Base-by-base conservation (phyloP, 2,797 vertebrate species). In the Sebastes nivosus region DNA sequence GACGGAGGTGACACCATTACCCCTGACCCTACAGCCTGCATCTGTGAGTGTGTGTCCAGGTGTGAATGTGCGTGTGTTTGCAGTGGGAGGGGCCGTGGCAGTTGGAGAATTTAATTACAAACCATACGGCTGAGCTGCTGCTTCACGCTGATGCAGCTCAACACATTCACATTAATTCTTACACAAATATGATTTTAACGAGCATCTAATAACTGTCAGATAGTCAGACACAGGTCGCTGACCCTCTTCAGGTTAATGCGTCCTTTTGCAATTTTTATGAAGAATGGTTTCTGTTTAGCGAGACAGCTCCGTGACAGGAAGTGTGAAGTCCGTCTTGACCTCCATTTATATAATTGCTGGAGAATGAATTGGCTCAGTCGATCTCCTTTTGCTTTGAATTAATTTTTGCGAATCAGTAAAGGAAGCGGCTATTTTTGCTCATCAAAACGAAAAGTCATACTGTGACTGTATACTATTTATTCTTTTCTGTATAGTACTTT, bases 1-100 rank as follows among this genome's bases (percentile, higher is more conserved):
- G 67, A 81, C 80, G 76, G 88, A 79, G 83, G 82, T 79, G 80
- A 85, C 84, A 86, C 83, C 86, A 91, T 92, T 89, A 93, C 80
- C 88, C 83, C 81, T 91, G 87, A 92, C 90, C 90, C 87, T 81
- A 80, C 76, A 85, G 87, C 86, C 57, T 75, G 22, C 64, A 34
- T 75, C 60, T 32, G 25, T 72, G 73, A 74, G 57, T 59, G 60
- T 58, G 60, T 50, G 74, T 77, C 67, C 42, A 66, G 61, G 77
- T 85, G 71, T 78, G 67, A 30, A 22, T 63, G 50, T 72, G 60
- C 29, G 34, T 55, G 67, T 63, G 20, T 10, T 57, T 61, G 38
- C 61, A 30, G 81, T 55, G 55, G 50, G 50, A 66, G n/a, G 52
- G 67, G 58, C 7, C 2, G 2, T 20, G 34, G 59, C 50, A 38